A percentile compares a stretch with the other conserved stretches of the same genome.
These are phyloP conservation scores for Ovis canadensis DNA, from an alignment of 2,113 vertebrate genomes.

Conservation along the genomic window DNA sequence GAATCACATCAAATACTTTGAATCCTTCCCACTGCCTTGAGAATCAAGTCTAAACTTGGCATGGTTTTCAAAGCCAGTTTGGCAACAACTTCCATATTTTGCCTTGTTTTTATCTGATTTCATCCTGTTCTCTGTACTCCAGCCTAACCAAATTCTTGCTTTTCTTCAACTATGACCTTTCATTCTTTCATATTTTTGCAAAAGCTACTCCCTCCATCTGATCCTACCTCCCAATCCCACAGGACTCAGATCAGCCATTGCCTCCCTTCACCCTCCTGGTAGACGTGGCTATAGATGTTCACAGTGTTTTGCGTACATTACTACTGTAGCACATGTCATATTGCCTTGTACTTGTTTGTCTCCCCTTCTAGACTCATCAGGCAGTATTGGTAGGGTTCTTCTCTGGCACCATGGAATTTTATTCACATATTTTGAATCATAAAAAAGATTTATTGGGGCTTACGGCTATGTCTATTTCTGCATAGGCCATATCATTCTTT, in stretches of 20 bases:
- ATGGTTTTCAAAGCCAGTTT: slow-evolving; percentile 3
- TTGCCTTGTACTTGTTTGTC: not conserved
- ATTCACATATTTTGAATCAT: not conserved
- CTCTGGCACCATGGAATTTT: not conserved
- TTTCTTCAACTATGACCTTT: not conserved
- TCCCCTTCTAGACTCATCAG: not conserved
- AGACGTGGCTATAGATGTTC: not conserved
- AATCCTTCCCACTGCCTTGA: not conserved
- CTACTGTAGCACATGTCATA: not conserved
- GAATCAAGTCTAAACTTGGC: not conserved
- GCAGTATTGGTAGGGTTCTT: not conserved
- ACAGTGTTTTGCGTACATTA: not conserved
- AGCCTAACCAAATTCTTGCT: not conserved
- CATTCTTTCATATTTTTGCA: not conserved
- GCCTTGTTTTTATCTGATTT: slow-evolving; percentile 10
- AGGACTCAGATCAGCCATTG: not conserved
- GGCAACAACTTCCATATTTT: not conserved
- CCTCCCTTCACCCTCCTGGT: not conserved
- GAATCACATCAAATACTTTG: not conserved
- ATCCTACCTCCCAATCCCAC: not conserved
- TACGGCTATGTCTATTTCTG: not conserved
- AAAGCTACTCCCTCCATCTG: not conserved
- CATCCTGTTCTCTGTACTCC: not conserved
- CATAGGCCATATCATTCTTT: not conserved
- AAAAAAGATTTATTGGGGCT: not conserved